Evolutionary conservation across 2,113 vertebrate species (phyloP).

Genomic region (Aegithalos caudatus): DNA sequence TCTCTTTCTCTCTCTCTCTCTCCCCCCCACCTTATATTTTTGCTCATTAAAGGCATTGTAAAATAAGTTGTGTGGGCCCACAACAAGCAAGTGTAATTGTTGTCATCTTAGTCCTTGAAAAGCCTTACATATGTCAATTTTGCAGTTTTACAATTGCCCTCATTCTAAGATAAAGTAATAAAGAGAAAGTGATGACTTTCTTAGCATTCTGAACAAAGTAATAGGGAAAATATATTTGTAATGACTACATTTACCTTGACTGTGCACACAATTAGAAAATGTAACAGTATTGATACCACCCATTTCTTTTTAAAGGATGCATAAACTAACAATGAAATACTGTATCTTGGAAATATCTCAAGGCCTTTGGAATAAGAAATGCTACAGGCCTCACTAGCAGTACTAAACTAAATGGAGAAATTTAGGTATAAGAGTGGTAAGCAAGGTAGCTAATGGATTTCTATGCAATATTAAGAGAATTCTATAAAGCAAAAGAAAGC

Average conservation of each 20-base stretch:
- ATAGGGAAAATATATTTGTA: not conserved
- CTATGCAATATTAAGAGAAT: not conserved
- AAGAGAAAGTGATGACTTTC: not conserved
- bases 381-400: not conserved
- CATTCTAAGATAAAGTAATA: not conserved
- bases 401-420: not conserved
- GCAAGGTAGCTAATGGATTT: not conserved
- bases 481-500: not conserved
- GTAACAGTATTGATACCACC: not conserved
- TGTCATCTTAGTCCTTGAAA: not conserved
- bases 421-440: not conserved
- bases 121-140: not conserved
- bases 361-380: not conserved
- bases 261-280: not conserved
- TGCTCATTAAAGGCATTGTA: conserved; percentile 53
- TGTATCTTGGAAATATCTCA: not conserved
- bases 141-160: not conserved
- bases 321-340: not conserved
- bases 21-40: not conserved
- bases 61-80: conserved; percentile 25
- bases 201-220: not conserved
- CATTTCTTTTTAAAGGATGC: not conserved
- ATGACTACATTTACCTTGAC: not conserved
- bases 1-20: not conserved
- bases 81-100: not conserved